Evolutionary conservation across 2,888 invertebrate genomes (phyloP).

Genomic region (Agonum fuliginosum): DNA sequence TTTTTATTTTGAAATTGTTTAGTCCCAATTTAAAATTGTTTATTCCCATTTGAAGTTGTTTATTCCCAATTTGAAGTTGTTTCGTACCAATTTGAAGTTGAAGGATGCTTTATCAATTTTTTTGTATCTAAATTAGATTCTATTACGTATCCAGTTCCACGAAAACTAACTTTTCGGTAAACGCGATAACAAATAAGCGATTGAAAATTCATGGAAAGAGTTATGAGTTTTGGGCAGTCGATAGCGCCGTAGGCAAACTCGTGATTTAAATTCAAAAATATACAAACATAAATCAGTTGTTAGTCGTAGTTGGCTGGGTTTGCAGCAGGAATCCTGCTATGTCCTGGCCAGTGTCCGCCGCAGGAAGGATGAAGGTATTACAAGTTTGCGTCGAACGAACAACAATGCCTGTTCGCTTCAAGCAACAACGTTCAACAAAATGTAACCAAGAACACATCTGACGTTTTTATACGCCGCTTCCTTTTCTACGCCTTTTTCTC

Average conservation of each 20-base stretch:
- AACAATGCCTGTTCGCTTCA: neutral
- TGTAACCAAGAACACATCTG: slow-evolving; percentile 12
- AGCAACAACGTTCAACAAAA: neutral
- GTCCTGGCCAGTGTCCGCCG: too few species aligned
- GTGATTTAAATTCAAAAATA: slow-evolving; percentile 49
- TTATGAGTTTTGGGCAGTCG: slow-evolving; percentile 37
- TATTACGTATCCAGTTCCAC: slow-evolving; percentile 48
- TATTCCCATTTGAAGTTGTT: too few species aligned
- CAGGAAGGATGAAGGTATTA: slow-evolving; percentile 40
- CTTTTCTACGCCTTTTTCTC: neutral
- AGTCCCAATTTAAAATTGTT: too few species aligned
- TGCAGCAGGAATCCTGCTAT: too few species aligned
- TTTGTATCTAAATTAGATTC: slow-evolving; percentile 38
- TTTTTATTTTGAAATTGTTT: too few species aligned
- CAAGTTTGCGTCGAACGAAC: slow-evolving; percentile 10
- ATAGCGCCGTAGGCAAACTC: slow-evolving; percentile 35
- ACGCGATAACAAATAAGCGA: slow-evolving; percentile 52
- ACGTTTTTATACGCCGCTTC: slow-evolving; percentile 9
- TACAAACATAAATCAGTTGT: slow-evolving; percentile 38
- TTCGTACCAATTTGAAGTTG: too few species aligned
- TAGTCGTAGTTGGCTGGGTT: neutral
- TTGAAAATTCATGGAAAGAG: slow-evolving; percentile 46
- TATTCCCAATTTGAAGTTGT: too few species aligned
- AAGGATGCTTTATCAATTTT: neutral
- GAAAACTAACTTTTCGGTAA: slow-evolving; percentile 52